These are phyloP conservation scores for Parotocinclus haroldoi DNA, from an alignment of 2,797 vertebrate species.

Conservation along the genomic window DNA sequence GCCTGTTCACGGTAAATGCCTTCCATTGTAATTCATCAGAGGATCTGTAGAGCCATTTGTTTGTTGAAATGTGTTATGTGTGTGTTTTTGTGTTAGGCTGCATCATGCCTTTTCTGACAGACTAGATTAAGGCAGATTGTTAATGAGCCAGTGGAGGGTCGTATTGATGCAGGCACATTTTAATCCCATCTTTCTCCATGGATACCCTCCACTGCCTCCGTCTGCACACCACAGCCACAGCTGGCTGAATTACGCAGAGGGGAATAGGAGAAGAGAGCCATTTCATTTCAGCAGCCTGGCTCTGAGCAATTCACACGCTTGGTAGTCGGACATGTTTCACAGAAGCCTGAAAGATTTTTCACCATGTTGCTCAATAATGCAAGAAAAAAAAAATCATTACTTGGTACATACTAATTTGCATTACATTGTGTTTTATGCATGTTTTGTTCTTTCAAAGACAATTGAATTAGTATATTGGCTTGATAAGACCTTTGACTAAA, in stretches of 20 bases:
- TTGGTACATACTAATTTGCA: neutral
- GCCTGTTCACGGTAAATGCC: constrained; percentile 13
- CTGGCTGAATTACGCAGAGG: constrained; percentile 31
- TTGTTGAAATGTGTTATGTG: constrained; percentile 20
- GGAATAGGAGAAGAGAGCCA: constrained; percentile 27
- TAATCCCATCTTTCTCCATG: constrained; percentile 40
- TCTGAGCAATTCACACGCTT: constrained; percentile 19
- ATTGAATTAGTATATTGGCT: constrained; percentile 1
- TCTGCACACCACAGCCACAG: constrained; percentile 27
- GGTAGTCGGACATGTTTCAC: constrained; percentile 31
- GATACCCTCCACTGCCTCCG: constrained; percentile 36
- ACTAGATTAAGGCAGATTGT: constrained; percentile 35
- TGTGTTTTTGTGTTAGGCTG: constrained; percentile 15
- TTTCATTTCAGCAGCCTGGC: constrained; percentile 28
- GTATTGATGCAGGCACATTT: constrained; percentile 37
- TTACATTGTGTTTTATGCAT: neutral
- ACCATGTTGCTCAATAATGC: constrained; percentile 28
- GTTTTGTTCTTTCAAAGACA: neutral
- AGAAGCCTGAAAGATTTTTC: constrained; percentile 32
- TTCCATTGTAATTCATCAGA: constrained; percentile 25
- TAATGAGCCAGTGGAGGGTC: constrained; percentile 46
- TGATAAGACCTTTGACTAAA: no score
- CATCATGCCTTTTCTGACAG: constrained; percentile 20
- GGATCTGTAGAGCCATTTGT: constrained; percentile 30
- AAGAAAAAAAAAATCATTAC: constrained; percentile 22